Conservation (phyloP, 2,113 vertebrate species). For the Miniopterus natalensis region DNA sequence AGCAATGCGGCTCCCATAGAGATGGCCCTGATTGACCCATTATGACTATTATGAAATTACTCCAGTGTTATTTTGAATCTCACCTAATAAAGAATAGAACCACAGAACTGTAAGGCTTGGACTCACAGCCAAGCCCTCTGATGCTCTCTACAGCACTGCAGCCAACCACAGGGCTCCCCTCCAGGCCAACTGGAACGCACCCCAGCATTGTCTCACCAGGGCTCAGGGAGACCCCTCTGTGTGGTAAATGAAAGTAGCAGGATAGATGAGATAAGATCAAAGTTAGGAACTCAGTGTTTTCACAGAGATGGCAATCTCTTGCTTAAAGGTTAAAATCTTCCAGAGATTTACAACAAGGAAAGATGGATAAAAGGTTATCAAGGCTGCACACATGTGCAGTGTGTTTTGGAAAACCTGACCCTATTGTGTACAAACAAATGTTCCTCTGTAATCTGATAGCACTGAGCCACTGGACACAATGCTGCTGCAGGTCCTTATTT, state of each 20-base stretch:
- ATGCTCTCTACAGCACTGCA: not conserved
- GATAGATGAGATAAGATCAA: slow-evolving; percentile 66
- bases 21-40: not conserved
- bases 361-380: slow-evolving; percentile 80
- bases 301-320: slow-evolving; percentile 71
- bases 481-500: slow-evolving; percentile 41
- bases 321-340: slow-evolving; percentile 66
- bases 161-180: not conserved
- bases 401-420: slow-evolving; percentile 79
- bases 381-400: slow-evolving; percentile 62
- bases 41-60: not conserved
- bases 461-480: slow-evolving; percentile 65
- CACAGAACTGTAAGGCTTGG: not conserved
- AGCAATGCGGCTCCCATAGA: not conserved
- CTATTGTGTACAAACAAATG: slow-evolving; percentile 84
- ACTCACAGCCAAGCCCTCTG: not conserved
- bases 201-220: slow-evolving; percentile 48
- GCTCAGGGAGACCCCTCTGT: slow-evolving; percentile 68
- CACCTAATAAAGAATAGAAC: not conserved
- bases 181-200: not conserved
- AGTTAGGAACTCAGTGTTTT: slow-evolving; percentile 77
- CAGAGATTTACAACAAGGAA: slow-evolving; percentile 57
- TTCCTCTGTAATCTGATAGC: slow-evolving; percentile 77
- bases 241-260: slow-evolving; percentile 2
- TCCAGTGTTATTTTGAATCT: not conserved